Base-by-base conservation (phyloP, 2,113 vertebrate species). In the Canis aureus region DNA sequence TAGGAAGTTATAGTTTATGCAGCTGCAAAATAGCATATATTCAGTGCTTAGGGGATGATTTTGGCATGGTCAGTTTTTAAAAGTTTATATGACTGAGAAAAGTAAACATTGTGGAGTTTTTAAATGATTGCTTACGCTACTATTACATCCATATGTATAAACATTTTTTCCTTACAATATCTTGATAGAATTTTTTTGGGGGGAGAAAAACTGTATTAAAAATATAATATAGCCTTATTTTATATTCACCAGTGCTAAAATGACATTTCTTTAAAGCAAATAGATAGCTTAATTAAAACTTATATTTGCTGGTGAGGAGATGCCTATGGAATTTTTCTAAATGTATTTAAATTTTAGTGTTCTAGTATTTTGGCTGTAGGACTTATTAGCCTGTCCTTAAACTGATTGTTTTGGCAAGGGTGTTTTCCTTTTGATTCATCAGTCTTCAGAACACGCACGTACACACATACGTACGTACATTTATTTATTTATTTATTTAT, bases 291-390 rank as follows among this genome's bases (percentile, higher is more conserved):
- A 82, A 80, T 74, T 74, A 62, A 96, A 89, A 57, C n/a, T 64
- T 81, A 8, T 2, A 6, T 82, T 93, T 59, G 67, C 0, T 81
- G 90, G 59, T 91, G 29, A 96, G 0, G 11, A n/a, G 35, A 64
- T 25, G 2, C 43, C 91, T 5, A 27, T 94, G 22, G 66, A 16
- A 53, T 81, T 86, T 13, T 4, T 20, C 27, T 88, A 89, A n/a
- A 71, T 22, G 51, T 81, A 79, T 76, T 7, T 89, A n/a, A 93
- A 35, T 98, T 92, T 69, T 93, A 55, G 60, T 93, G 85, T n/a
- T 93, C n/a, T 59, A 29, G 3, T n/a, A 0, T 16, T 66, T 95
- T 32, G 51, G 11, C 89, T 97, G 2, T 57, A 3, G 96, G 27
- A 92, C 95, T 60, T n/a, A 20, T 60, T n/a, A 20, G 19, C 57